Conservation (phyloP, 2,888 invertebrate species). For the Drosophila yooni region DNA sequence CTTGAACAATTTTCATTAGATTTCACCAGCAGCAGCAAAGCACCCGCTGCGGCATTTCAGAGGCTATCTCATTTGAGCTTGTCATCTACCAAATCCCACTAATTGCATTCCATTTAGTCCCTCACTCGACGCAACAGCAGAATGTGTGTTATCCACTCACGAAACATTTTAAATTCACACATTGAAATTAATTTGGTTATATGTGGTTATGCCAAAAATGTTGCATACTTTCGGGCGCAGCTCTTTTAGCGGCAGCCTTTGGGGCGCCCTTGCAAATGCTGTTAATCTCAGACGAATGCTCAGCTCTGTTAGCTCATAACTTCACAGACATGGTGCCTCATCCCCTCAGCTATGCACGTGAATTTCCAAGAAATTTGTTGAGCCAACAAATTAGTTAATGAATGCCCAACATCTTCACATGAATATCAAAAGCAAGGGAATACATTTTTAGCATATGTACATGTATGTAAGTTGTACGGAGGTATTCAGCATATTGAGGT, state of each 20-base stretch:
- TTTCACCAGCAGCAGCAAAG: slow-evolving; percentile 58
- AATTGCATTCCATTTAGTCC: slow-evolving; percentile 38
- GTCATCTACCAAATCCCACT: slow-evolving; percentile 26
- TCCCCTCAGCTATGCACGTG: not conserved
- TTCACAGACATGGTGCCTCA: not conserved
- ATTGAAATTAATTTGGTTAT: slow-evolving; percentile 27
- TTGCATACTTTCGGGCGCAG: slow-evolving; percentile 57
- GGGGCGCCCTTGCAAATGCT: slow-evolving; percentile 27
- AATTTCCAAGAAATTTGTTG: not conserved
- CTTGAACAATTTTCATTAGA: slow-evolving; percentile 48
- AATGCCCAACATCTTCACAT: not conserved
- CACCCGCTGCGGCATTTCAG: slow-evolving; percentile 10
- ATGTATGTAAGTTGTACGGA: not conserved
- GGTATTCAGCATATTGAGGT: not conserved
- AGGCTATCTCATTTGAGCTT: slow-evolving; percentile 18
- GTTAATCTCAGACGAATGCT: too few species aligned
- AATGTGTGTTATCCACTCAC: not conserved
- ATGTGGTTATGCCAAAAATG: slow-evolving; percentile 1
- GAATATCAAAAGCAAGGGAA: not conserved
- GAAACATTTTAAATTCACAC: slow-evolving; percentile 2
- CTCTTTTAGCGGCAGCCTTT: slow-evolving; percentile 40
- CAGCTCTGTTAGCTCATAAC: not conserved
- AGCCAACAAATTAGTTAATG: not conserved
- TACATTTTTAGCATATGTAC: not conserved
- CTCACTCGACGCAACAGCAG: not conserved